Evolutionary conservation across 92 coral and sea anemone species (phyloP).

Genomic region (Anthopleura xanthogrammica): DNA sequence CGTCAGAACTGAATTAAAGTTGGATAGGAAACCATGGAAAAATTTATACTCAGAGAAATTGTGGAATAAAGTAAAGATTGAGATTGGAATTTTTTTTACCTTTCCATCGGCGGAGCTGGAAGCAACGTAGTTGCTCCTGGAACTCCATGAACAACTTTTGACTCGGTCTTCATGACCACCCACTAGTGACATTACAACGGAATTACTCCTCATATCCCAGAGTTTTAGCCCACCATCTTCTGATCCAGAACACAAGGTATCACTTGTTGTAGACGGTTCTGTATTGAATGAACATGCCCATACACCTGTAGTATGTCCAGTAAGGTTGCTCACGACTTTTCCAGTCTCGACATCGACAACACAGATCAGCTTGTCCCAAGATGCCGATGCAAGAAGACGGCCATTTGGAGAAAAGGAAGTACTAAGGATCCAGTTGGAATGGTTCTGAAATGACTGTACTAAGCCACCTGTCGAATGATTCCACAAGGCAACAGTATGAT

Average conservation of each 20-base stretch:
- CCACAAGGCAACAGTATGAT: conserved; percentile 86
- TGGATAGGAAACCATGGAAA: neutral
- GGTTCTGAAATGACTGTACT: conserved; percentile 53
- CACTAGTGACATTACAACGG: conserved; percentile 72
- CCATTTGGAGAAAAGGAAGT: conserved; percentile 82
- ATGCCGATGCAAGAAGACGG: conserved; percentile 71
- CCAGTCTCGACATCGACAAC: conserved; percentile 78
- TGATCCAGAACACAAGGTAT: conserved; percentile 89
- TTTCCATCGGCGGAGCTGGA: conserved; percentile 89
- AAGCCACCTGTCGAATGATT: conserved; percentile 58
- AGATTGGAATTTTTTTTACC: conserved; percentile 29
- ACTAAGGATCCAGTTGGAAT: conserved; percentile 83
- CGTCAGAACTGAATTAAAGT: no score
- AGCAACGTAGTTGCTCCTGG: conserved; percentile 78
- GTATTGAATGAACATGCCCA: conserved; percentile 92
- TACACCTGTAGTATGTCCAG: conserved; percentile 91
- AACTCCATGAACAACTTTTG: conserved; percentile 88
- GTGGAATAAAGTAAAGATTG: neutral
- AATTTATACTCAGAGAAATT: neutral
- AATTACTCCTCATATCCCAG: conserved; percentile 82
- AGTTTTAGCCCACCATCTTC: conserved; percentile 91
- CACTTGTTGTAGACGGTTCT: conserved; percentile 29
- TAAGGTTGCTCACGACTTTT: conserved; percentile 44
- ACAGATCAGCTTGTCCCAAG: conserved; percentile 82
- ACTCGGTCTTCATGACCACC: conserved; percentile 97